A percentile compares a stretch with the other conserved stretches of the same genome.
These are phyloP conservation scores for Lasius platythorax DNA, from an alignment of 2,888 invertebrate species.

Conservation along the genomic window DNA sequence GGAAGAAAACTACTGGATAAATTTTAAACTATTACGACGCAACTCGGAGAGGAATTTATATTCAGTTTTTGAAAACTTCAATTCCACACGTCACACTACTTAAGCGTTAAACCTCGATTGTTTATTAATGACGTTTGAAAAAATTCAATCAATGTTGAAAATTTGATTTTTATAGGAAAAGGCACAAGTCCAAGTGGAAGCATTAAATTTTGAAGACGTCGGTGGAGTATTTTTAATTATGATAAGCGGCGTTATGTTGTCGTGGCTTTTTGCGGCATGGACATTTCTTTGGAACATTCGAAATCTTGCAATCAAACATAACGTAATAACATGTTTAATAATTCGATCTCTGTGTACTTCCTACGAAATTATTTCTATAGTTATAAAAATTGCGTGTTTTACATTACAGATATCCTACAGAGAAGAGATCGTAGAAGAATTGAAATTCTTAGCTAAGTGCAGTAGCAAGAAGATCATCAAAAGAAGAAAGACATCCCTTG, in stretches of 20 bases:
- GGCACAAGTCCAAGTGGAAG: conserved; percentile 87
- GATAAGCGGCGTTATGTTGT: conserved; percentile 89
- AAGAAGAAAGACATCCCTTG: conserved; percentile 79
- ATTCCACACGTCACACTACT: background rate
- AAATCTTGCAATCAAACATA: conserved; percentile 86
- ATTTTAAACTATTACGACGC: conserved; percentile 1
- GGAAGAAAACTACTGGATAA: background rate
- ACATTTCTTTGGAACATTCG: conserved; percentile 89
- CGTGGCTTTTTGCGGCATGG: conserved; percentile 89
- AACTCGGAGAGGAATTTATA: background rate
- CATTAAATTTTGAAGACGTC: conserved; percentile 92
- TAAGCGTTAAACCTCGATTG: background rate
- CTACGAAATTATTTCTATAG: background rate
- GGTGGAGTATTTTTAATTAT: conserved; percentile 95
- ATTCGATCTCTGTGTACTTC: background rate
- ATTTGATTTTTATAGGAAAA: conserved; percentile 76
- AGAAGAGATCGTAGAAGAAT: conserved; percentile 89
- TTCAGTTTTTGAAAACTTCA: background rate
- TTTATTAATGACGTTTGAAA: background rate
- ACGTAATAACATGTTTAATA: conserved; percentile 80
- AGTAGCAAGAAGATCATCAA: conserved; percentile 90
- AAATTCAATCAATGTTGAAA: background rate
- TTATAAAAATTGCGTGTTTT: background rate
- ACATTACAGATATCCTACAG: conserved; percentile 88
- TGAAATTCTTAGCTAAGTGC: conserved; percentile 91